Evolutionary conservation across 35 echinoderm and acorn worm genomes (phyloP).

Genomic region (Heliocidaris tuberculata): DNA sequence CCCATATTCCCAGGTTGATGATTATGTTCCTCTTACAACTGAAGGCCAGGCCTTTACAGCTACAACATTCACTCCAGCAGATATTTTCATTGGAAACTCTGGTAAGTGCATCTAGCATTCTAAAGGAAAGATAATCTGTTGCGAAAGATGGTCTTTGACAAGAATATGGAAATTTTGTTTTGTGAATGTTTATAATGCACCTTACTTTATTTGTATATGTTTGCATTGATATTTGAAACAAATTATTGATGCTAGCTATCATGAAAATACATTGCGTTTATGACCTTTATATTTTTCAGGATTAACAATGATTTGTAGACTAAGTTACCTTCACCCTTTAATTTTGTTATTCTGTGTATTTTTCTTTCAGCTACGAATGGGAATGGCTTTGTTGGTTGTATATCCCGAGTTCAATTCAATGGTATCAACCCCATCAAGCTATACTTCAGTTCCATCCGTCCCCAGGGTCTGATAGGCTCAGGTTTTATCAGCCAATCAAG

Average conservation of each 20-base stretch:
- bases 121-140: background rate
- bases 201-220: too few species aligned
- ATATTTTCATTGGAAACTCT: conserved; percentile 34
- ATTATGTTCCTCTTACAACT: background rate
- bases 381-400: conserved; percentile 71
- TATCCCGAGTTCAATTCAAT: conserved; percentile 83
- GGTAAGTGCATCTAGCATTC: background rate
- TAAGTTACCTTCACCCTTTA: too few species aligned
- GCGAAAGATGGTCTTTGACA: background rate
- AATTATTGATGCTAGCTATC: background rate
- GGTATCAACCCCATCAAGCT: conserved; percentile 69
- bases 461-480: conserved; percentile 43
- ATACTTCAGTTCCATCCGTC: conserved; percentile 47
- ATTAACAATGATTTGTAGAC: too few species aligned
- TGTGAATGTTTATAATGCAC: background rate
- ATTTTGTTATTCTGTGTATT: background rate
- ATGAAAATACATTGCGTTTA: background rate
- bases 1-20: conserved; percentile 3
- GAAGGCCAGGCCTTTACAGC: background rate
- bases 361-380: conserved; percentile 37
- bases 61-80: conserved; percentile 23
- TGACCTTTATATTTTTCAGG: too few species aligned
- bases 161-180: background rate
- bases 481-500: conserved; percentile 66
- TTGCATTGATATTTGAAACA: background rate